phyloP scores from a whole-genome alignment of 2,797 vertebrate genomes.

The Scomberomorus guttatus region DNA sequence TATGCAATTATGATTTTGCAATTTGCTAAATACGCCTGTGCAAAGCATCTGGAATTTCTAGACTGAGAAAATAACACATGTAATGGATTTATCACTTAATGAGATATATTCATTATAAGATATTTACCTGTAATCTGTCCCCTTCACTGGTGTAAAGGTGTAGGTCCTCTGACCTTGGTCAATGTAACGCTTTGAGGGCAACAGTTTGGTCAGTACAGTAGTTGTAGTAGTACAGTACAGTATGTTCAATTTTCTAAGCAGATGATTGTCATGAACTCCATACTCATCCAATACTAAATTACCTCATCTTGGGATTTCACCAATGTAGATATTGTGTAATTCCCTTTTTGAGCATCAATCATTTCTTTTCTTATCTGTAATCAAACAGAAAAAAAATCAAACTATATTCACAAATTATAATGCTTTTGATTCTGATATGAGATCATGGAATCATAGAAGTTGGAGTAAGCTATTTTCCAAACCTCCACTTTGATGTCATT shows the following conservation, averaged over 20 bases:
- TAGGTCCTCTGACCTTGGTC: conserved; percentile 92
- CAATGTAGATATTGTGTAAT: conserved; percentile 88
- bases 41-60: conserved; percentile 27
- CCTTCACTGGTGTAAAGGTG: conserved; percentile 91
- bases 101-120: neutral
- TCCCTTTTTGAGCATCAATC: conserved; percentile 90
- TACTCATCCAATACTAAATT: conserved; percentile 57
- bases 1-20: conserved; percentile 6
- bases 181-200: conserved; percentile 91
- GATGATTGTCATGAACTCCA: neutral
- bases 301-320: conserved; percentile 99
- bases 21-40: conserved; percentile 16
- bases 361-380: conserved; percentile 93
- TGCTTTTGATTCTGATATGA: neutral
- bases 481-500: conserved; percentile 94
- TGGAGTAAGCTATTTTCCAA: conserved; percentile 33
- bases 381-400: neutral
- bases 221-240: neutral
- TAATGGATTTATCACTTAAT: neutral
- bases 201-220: conserved; percentile 27
- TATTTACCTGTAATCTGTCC: conserved; percentile 95
- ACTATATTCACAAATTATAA: neutral
- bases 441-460: neutral
- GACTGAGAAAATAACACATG: neutral
- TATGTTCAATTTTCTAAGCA: neutral